Percentiles rank a stretch among this genome's conserved stretches.
Conservation (phyloP, 2,113 vertebrate genomes). For the Okapia johnstoni region DNA sequence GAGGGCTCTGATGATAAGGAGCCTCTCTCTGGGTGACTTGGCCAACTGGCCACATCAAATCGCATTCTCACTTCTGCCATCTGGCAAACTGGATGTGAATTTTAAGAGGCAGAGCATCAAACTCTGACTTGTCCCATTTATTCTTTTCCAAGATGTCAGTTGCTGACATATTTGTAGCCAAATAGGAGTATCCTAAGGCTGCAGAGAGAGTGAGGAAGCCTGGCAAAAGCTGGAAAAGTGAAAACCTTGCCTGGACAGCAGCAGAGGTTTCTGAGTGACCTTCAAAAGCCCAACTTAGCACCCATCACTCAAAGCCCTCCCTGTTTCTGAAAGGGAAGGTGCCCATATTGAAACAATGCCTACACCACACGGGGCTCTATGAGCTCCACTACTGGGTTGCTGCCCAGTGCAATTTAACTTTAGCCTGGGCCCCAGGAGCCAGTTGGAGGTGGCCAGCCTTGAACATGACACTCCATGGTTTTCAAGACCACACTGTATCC, state of each 20-base stretch:
- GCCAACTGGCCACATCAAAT: background rate
- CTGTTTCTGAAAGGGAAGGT: background rate
- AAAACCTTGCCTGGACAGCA: background rate
- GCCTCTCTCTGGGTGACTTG: background rate
- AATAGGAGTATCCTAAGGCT: background rate
- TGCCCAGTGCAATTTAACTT: background rate
- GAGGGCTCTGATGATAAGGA: background rate
- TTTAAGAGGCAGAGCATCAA: background rate
- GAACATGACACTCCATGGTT: rapidly evolving
- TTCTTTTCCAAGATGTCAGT: background rate
- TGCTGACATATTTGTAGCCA: background rate
- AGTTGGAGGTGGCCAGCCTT: background rate
- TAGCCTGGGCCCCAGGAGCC: background rate
- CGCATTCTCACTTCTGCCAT: background rate
- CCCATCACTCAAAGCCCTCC: background rate
- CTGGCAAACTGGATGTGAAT: background rate
- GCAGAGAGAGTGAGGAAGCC: background rate
- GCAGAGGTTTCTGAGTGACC: background rate
- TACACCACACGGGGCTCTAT: background rate
- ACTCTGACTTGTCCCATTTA: background rate
- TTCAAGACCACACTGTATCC: background rate
- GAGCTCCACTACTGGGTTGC: background rate
- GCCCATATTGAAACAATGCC: background rate
- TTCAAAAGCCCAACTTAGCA: background rate
- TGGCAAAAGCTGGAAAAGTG: background rate